phyloP scores from a whole-genome alignment of 2,113 vertebrate genomes.

The Nothocercus nigrocapillus region DNA sequence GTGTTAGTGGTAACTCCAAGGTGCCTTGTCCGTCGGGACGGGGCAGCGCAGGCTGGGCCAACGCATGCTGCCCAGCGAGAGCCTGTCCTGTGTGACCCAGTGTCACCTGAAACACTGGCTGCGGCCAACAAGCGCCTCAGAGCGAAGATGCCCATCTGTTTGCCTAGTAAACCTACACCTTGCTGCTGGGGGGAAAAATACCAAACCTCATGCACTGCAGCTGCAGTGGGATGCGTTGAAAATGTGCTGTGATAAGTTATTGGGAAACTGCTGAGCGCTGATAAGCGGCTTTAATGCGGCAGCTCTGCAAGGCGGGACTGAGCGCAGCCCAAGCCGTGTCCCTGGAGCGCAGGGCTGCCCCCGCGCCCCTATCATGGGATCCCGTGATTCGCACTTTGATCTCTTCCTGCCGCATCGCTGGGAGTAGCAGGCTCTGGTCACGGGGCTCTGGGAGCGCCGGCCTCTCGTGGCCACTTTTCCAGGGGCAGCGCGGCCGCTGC shows the following conservation, averaged over 20 bases:
- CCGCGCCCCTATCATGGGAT: not conserved
- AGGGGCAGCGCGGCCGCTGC: accelerated
- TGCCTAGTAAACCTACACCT: not conserved
- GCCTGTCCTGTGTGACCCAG: not conserved
- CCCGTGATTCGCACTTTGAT: constrained; percentile 22
- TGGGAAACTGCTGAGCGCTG: not conserved
- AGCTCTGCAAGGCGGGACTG: not conserved
- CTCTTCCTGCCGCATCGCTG: not conserved
- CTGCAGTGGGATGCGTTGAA: not conserved
- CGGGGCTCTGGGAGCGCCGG: not conserved
- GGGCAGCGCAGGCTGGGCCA: not conserved
- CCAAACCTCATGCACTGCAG: not conserved
- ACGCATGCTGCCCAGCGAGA: not conserved
- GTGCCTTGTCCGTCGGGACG: not conserved
- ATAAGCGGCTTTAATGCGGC: not conserved
- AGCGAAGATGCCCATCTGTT: not conserved
- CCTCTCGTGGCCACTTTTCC: not conserved
- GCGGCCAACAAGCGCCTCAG: not conserved
- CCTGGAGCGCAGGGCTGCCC: not conserved
- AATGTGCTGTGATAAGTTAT: not conserved
- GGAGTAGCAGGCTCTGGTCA: constrained; percentile 1
- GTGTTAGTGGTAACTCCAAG: not conserved
- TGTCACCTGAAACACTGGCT: accelerated
- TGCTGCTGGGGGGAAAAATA: not conserved
- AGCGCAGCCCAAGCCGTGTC: not conserved